A percentile compares a stretch with the other conserved stretches of the same genome.
phyloP scores from a whole-genome alignment of 2,113 vertebrate species.

The Tachysurus fulvidraco region DNA sequence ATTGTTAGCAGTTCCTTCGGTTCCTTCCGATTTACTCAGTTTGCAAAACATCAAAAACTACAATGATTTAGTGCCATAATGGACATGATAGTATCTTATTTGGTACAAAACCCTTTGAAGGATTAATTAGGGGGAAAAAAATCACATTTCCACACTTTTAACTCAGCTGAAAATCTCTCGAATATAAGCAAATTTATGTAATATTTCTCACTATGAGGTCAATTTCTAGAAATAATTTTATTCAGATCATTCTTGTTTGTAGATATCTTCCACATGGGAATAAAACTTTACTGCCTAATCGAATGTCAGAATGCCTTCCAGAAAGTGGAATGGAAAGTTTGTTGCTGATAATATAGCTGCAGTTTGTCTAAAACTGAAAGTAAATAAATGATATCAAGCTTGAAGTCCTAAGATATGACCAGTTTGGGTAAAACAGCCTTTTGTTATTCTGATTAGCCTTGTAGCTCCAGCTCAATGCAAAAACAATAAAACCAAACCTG shows the following conservation, averaged over 20 bases:
- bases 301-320: not conserved
- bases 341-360: not conserved
- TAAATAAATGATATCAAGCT: not conserved
- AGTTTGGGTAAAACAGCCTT: not conserved
- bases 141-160: not conserved
- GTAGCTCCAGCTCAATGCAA: not conserved
- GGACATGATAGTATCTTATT: conserved; percentile 1
- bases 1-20: not conserved
- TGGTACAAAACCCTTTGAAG: not conserved
- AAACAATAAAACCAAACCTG: not conserved
- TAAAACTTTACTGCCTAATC: not conserved
- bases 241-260: not conserved
- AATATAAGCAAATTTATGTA: too few relatives aligned
- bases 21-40: not conserved
- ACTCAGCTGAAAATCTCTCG: not conserved
- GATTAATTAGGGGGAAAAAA: not conserved
- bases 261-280: not conserved
- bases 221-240: not conserved
- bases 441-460: not conserved
- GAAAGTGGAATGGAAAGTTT: not conserved
- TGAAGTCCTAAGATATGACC: not conserved
- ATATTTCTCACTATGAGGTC: not conserved
- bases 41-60: not conserved
- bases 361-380: not conserved
- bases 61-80: not conserved